Base-by-base conservation (phyloP, 2,113 vertebrate genomes). In the Tupaia tana region DNA sequence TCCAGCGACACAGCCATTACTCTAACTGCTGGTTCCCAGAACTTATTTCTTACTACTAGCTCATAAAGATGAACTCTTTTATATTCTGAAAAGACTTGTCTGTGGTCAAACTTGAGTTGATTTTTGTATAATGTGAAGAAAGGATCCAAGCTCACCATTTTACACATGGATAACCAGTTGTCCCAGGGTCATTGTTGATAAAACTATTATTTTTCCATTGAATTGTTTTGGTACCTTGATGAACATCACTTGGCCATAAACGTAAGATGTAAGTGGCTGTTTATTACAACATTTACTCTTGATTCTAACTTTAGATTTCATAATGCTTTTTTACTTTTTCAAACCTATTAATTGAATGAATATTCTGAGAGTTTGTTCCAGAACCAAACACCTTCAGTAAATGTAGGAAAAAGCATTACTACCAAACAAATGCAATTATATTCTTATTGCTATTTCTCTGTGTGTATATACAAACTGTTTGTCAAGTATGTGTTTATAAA, bases 401-500 rank as follows among this genome's bases (percentile, higher is more conserved):
- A 77, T 77, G 1, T 43, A 93, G 67, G 7, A 24, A 64, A 84
- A 34, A 91, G 63, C 54, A 71, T 71, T 86, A 90, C 22, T 59
- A 64, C 27, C 43, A 70, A 95, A 64, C 80, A 66, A 43, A 87
- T 84, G 43, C 9, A 24, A 2, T 43, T 71, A 19, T n/a, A 54
- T 79, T 83, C 80, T 79, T 85, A 69, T 10, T 94, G 8, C 7
- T 87, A 2, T 93, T 74, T 59, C 54, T 89, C 19, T 90, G 25
- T 92, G 12, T 7, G 1, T 89, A 18, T 59, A 29, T 90, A 71
- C 59, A 27, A 93, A 77, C 78, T 84, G 15, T 34, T 0, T 90
- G 19, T 92, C 15, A 58, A 64, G 14, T 79, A 24, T 91, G 43
- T 91, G 58, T 93, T 95, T 83, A 43, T 75, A 66, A 91, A 89